Conservation (phyloP, 1,140 invertebrate species). For the Dufourea novaeangliae region DNA sequence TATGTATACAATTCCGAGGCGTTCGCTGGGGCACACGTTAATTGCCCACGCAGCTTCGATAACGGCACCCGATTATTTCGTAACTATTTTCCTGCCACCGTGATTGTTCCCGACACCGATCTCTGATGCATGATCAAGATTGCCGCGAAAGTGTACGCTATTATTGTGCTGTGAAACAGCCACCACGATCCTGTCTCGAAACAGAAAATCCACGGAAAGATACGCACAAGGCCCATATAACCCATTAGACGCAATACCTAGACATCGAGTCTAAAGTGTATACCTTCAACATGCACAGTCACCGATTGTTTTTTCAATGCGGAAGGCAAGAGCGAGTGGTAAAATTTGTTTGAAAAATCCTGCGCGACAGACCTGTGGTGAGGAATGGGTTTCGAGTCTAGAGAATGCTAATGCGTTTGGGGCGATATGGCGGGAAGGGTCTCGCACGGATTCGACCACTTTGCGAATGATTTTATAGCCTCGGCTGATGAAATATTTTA, state of each 20-base stretch:
- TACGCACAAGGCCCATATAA: not conserved
- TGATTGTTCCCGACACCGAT: constrained; percentile 11
- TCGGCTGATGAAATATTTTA: too few relatives aligned
- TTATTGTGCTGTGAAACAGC: not conserved
- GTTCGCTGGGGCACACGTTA: constrained; percentile 8
- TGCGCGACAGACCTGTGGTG: too few relatives aligned
- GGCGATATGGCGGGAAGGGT: not conserved
- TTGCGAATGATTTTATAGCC: too few relatives aligned
- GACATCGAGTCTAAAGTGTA: too few relatives aligned
- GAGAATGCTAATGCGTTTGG: not conserved
- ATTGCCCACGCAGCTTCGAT: constrained; percentile 30
- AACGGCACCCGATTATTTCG: constrained; percentile 16
- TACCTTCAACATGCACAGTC: too few relatives aligned
- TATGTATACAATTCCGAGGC: too few relatives aligned
- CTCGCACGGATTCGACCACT: not conserved
- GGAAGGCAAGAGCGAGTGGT: too few relatives aligned
- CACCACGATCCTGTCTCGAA: not conserved
- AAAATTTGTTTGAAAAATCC: too few relatives aligned
- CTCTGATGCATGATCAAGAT: constrained; percentile 15
- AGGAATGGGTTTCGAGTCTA: too few relatives aligned
- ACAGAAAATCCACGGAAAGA: not conserved
- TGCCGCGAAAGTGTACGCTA: not conserved
- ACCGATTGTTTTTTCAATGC: too few relatives aligned
- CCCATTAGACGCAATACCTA: too few relatives aligned
- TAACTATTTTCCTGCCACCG: not conserved